Conservation (phyloP, 2,113 vertebrate genomes). For the Malurus cyaneus region DNA sequence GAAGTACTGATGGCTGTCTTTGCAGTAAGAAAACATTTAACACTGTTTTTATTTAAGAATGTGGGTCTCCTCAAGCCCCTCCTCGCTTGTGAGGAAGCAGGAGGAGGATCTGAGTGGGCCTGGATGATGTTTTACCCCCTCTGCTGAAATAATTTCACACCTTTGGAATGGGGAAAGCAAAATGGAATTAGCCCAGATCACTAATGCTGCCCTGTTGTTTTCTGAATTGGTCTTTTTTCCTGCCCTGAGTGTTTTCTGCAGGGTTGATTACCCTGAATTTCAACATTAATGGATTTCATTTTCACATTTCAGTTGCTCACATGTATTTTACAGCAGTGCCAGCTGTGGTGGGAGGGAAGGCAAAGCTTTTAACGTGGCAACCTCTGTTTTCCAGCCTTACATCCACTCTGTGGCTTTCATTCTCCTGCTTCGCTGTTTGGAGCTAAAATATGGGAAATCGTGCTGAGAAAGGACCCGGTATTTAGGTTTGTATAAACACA, state of each 20-base stretch:
- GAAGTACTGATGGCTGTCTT: not conserved
- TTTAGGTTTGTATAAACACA: slow-evolving; percentile 76
- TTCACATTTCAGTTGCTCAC: not conserved
- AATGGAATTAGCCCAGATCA: not conserved
- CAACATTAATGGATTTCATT: not conserved
- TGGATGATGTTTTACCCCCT: not conserved
- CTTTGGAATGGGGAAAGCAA: not conserved
- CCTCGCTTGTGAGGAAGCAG: not conserved
- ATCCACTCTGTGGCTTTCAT: slow-evolving; percentile 79
- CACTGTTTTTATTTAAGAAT: not conserved
- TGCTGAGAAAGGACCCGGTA: slow-evolving; percentile 77
- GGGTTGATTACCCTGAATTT: not conserved
- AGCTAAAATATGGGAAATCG: slow-evolving; percentile 74
- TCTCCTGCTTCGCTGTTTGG: slow-evolving; percentile 80
- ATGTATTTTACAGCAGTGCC: fast-evolving
- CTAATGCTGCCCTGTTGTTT: not conserved
- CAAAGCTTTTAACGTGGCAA: not conserved
- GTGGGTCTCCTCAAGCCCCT: not conserved
- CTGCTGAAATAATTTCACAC: not conserved
- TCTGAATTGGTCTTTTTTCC: not conserved
- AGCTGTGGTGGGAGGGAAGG: not conserved
- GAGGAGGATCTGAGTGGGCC: not conserved
- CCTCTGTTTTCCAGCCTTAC: slow-evolving; percentile 75
- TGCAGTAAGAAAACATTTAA: slow-evolving; percentile 36
- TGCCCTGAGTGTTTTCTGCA: not conserved